A percentile compares a stretch with the other conserved stretches of the same genome.
Evolutionary conservation across 2,888 invertebrate species (phyloP).

Genomic region (Drosophila multiciliata): DNA sequence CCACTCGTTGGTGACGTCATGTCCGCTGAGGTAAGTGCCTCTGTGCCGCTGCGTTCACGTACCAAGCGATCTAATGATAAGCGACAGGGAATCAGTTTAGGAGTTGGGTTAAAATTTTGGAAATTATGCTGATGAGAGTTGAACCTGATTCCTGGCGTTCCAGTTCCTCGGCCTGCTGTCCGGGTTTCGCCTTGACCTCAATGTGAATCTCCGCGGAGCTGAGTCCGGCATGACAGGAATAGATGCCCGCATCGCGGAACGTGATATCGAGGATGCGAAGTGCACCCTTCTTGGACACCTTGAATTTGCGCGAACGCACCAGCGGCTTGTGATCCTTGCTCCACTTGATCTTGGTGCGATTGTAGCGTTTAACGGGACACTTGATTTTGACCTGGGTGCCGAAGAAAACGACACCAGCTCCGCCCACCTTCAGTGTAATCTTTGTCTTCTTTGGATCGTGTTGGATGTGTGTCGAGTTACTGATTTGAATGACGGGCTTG

Average conservation of each 20-base stretch:
- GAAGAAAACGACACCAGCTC: constrained; percentile 94
- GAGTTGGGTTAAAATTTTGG: background rate
- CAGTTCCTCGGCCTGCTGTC: constrained; percentile 92
- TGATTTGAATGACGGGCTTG: constrained; percentile 91
- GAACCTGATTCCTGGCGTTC: constrained; percentile 86
- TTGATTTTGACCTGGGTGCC: constrained; percentile 97
- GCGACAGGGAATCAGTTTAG: background rate
- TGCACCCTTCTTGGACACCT: constrained; percentile 96
- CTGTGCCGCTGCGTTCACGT: constrained; percentile 83
- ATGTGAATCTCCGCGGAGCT: constrained; percentile 93
- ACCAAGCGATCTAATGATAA: constrained; percentile 81
- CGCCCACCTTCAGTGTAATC: constrained; percentile 94
- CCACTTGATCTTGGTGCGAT: constrained; percentile 94
- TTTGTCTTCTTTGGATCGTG: constrained; percentile 92
- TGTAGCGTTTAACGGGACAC: constrained; percentile 94
- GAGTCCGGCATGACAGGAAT: constrained; percentile 93
- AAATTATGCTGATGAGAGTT: constrained; percentile 26
- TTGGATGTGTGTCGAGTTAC: constrained; percentile 93
- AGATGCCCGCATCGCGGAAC: constrained; percentile 92
- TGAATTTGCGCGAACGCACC: constrained; percentile 92
- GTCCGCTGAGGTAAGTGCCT: constrained; percentile 84
- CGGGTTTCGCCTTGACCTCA: constrained; percentile 92
- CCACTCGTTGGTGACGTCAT: constrained; percentile 81
- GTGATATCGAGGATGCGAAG: constrained; percentile 93
- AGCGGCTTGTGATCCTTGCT: constrained; percentile 93